Conservation (phyloP, 2,113 vertebrate species). For the Prochilodus magdalenae region DNA sequence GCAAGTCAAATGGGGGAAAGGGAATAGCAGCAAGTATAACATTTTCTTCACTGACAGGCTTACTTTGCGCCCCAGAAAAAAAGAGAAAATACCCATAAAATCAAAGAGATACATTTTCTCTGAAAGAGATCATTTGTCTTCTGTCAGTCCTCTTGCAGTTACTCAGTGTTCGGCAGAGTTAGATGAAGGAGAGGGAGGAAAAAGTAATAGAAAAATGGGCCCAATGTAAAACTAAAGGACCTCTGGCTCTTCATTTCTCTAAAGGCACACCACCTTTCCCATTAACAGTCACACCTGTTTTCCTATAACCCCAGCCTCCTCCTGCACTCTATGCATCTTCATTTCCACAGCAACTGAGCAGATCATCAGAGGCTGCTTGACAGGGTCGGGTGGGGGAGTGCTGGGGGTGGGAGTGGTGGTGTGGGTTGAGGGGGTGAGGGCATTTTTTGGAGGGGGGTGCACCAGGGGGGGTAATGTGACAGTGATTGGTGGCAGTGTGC, state of each 20-base stretch:
- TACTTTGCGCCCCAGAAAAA: not conserved
- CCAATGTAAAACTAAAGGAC: constrained; percentile 24
- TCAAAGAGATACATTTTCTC: constrained; percentile 47
- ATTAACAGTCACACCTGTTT: constrained; percentile 31
- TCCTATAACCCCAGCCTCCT: not conserved
- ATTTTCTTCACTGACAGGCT: constrained; percentile 17
- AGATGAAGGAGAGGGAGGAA: not conserved
- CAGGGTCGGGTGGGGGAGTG: not conserved
- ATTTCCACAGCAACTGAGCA: constrained; percentile 49
- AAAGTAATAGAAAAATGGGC: constrained; percentile 12
- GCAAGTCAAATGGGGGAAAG: not conserved
- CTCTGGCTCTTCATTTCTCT: constrained; percentile 22
- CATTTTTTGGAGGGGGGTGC: constrained; percentile 1
- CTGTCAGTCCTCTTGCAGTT: constrained; percentile 18
- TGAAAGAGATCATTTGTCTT: constrained; percentile 40
- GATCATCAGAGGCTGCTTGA: constrained; percentile 44
- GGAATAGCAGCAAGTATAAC: constrained; percentile 1
- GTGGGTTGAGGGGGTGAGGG: not conserved
- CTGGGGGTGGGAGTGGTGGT: no score
- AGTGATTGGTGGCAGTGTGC: constrained; percentile 55
- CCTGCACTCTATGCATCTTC: constrained; percentile 46
- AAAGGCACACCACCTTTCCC: constrained; percentile 31
- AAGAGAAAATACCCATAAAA: constrained; percentile 35
- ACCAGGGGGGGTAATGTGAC: constrained; percentile 59
- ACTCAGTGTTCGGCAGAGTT: constrained; percentile 21